Percentiles rank a stretch among this genome's conserved stretches.
Conservation (phyloP, 2,888 invertebrate species). For the Cheilosia vernalis region DNA sequence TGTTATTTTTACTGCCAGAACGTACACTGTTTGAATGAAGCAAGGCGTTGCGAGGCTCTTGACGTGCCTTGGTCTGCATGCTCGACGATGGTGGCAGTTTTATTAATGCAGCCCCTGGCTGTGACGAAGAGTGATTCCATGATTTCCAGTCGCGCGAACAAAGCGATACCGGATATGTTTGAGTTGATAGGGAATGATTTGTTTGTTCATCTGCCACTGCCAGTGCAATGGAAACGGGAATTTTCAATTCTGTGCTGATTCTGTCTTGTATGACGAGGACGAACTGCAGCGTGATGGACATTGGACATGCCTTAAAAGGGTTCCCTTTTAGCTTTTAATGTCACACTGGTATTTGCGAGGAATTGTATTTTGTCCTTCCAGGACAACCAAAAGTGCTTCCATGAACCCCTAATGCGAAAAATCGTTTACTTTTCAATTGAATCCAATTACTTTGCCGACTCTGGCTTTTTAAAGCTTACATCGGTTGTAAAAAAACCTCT, state of each 20-base stretch:
- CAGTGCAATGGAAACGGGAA: background rate
- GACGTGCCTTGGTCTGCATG: background rate
- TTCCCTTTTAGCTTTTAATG: too few relatives aligned
- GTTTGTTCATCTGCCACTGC: constrained; percentile 9
- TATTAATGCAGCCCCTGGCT: constrained; percentile 54
- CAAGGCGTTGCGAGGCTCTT: background rate
- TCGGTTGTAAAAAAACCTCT: background rate
- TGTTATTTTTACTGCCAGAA: background rate
- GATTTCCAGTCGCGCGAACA: constrained; percentile 17
- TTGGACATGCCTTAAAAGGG: too few relatives aligned
- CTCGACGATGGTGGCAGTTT: constrained; percentile 15
- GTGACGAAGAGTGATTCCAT: constrained; percentile 60
- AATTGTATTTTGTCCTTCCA: too few relatives aligned
- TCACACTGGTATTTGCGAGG: too few relatives aligned
- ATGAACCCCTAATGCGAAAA: too few relatives aligned
- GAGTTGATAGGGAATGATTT: constrained; percentile 42
- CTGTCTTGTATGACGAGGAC: too few relatives aligned
- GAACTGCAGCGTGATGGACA: too few relatives aligned
- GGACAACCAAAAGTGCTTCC: too few relatives aligned
- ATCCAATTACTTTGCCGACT: background rate
- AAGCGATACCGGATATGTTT: constrained; percentile 38
- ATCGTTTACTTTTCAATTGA: background rate
- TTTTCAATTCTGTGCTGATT: background rate
- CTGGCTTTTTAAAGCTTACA: background rate
- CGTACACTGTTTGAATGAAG: constrained; percentile 16